Evolutionary conservation across 2,113 vertebrate species (phyloP).

Genomic region (Mesoclemmys tuberculata): DNA sequence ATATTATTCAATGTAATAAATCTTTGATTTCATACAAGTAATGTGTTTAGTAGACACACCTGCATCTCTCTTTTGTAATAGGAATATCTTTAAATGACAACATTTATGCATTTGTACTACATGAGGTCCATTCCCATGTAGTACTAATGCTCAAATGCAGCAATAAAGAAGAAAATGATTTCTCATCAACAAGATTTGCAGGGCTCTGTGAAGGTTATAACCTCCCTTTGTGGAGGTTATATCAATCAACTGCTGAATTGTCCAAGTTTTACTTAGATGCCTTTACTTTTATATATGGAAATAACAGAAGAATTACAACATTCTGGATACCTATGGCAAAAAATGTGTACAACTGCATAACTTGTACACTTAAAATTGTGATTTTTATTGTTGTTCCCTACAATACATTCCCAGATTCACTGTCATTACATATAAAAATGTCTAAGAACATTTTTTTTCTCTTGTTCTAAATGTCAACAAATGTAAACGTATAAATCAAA

Average conservation of each 20-base stretch:
- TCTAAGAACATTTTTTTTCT: neutral
- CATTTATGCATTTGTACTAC: neutral
- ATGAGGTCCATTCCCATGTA: neutral
- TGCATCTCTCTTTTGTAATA: neutral
- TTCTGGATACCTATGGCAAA: neutral
- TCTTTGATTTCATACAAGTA: neutral
- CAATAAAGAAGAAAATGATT: conserved; percentile 14
- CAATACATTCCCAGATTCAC: neutral
- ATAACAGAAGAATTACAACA: neutral
- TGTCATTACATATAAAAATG: neutral
- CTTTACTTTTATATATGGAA: conserved; percentile 32
- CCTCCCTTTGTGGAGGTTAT: neutral
- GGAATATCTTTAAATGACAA: conserved; percentile 17
- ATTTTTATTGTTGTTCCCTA: neutral
- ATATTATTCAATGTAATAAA: neutral
- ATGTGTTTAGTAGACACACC: neutral
- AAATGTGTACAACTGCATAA: neutral
- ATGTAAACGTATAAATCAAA: neutral
- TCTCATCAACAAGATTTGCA: conserved; percentile 34
- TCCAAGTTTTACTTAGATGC: conserved; percentile 16
- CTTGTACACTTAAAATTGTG: neutral
- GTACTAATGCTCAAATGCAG: conserved; percentile 24
- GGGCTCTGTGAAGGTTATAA: too few species aligned
- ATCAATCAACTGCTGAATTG: conserved; percentile 21
- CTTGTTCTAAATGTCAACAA: neutral